Conservation (phyloP, 2,797 vertebrate genomes). For the Prionace glauca region DNA sequence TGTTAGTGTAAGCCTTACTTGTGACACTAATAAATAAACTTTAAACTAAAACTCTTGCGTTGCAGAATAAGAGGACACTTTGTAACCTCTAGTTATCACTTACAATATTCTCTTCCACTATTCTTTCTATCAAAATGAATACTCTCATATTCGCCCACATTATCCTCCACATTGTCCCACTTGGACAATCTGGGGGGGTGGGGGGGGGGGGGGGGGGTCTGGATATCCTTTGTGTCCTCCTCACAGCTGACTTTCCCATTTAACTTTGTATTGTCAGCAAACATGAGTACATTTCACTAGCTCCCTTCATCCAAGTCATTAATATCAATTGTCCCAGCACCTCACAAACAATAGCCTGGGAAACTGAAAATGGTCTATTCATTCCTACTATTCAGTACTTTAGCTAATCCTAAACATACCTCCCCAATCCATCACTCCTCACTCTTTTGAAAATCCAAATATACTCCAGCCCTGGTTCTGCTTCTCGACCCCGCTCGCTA, state of each 20-base stretch:
- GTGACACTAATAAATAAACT: no score
- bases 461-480: neutral
- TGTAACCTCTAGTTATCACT: neutral
- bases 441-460: neutral
- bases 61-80: neutral
- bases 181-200: no score
- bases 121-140: no score
- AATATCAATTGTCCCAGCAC: neutral
- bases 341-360: neutral
- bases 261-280: neutral
- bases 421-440: neutral
- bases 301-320: neutral
- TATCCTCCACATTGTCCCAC: no score
- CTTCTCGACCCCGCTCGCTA: neutral
- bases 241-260: neutral
- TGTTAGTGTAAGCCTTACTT: no score
- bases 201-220: no score
- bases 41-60: no score
- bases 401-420: neutral
- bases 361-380: neutral
- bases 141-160: no score
- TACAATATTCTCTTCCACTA: no score
- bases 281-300: neutral
- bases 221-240: neutral
- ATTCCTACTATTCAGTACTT: neutral